Evolutionary conservation across 2,888 invertebrate species (phyloP).

Genomic region (Drosophila austrosaltans): DNA sequence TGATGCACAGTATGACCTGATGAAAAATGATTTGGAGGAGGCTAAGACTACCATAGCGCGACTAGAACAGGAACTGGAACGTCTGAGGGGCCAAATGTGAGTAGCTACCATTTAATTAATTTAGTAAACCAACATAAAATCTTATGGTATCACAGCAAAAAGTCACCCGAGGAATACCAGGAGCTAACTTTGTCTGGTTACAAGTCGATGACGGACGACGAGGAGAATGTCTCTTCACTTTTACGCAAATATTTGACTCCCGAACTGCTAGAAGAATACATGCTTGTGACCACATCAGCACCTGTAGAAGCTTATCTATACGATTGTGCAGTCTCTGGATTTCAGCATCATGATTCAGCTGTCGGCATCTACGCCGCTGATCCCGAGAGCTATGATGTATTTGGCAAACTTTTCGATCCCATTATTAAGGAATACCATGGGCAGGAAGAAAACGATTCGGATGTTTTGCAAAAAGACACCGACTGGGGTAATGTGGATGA

Average conservation of each 20-base stretch:
- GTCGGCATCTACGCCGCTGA: conserved; percentile 88
- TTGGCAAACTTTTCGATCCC: conserved; percentile 87
- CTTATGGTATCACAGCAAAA: conserved; percentile 64
- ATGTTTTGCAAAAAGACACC: conserved; percentile 86
- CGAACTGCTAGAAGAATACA: conserved; percentile 85
- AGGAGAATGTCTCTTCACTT: conserved; percentile 85
- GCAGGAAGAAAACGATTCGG: conserved; percentile 76
- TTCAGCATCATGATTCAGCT: conserved; percentile 86
- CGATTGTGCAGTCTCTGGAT: conserved; percentile 87
- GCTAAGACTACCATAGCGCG: conserved; percentile 75
- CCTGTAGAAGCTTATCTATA: conserved; percentile 85
- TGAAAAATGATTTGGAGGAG: conserved; percentile 80
- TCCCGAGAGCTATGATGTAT: conserved; percentile 87
- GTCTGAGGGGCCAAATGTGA: conserved; percentile 81
- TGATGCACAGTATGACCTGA: conserved; percentile 80
- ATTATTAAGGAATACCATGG: conserved; percentile 88
- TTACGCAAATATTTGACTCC: conserved; percentile 86
- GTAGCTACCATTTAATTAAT: conserved; percentile 26
- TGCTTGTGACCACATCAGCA: conserved; percentile 85
- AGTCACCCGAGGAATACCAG: conserved; percentile 81
- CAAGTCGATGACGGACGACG: conserved; percentile 84
- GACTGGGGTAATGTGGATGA: conserved; percentile 87
- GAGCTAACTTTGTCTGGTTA: conserved; percentile 85
- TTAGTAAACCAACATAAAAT: not conserved
- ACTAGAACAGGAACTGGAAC: conserved; percentile 81